Percentiles rank a stretch among this genome's conserved stretches.
Conservation (phyloP, 2,113 vertebrate genomes). For the Zosterops lateralis region DNA sequence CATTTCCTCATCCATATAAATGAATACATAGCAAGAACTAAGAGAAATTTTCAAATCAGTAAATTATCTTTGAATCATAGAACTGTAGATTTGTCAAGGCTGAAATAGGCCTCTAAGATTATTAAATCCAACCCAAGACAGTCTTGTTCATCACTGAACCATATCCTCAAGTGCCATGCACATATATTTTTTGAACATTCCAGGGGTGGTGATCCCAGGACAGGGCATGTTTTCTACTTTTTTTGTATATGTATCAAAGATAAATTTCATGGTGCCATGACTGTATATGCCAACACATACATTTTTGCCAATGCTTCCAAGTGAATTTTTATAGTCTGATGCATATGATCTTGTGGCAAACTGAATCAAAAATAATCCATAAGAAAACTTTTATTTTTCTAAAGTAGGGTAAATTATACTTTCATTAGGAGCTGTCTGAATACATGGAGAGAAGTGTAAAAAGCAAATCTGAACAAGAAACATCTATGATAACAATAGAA, state of each 20-base stretch:
- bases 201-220: neutral
- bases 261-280: fast-evolving
- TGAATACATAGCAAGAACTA: too few relatives aligned
- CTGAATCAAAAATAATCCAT: neutral
- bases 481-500: neutral
- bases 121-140: neutral
- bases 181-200: neutral
- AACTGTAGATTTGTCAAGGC: neutral
- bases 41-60: neutral
- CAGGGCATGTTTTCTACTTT: neutral
- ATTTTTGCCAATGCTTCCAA: fast-evolving
- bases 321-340: neutral
- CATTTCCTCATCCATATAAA: neutral
- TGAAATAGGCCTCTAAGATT: neutral
- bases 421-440: neutral
- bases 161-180: neutral
- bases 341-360: neutral
- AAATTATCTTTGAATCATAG: neutral
- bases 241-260: neutral
- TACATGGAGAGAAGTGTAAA: neutral
- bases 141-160: neutral
- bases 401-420: neutral
- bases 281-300: fast-evolving
- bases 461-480: neutral
- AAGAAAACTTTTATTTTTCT: neutral